These are phyloP conservation scores for Ciconia boyciana DNA, from an alignment of 2,113 vertebrate genomes.

Conservation along the genomic window DNA sequence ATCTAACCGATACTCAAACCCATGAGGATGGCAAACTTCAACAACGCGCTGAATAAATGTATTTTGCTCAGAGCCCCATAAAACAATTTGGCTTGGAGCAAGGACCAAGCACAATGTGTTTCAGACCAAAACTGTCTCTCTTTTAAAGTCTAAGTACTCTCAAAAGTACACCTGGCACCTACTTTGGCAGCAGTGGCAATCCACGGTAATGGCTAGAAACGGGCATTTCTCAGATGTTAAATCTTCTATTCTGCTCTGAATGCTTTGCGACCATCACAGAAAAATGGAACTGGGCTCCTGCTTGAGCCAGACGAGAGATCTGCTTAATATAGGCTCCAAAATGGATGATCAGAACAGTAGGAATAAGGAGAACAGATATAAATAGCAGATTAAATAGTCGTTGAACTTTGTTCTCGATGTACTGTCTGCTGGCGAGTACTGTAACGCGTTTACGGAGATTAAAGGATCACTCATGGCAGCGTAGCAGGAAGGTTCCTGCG, in stretches of 20 bases:
- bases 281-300: not conserved
- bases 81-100: not conserved
- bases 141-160: fast-evolving
- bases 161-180: not conserved
- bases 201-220: fast-evolving
- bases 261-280: fast-evolving
- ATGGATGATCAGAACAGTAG: fast-evolving
- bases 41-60: fast-evolving
- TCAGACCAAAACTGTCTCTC: not conserved
- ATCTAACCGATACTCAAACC: not conserved
- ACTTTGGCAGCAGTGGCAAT: fast-evolving
- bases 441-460: fast-evolving
- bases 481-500: not conserved
- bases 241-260: not conserved
- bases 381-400: not conserved
- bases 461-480: fast-evolving
- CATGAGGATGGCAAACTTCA: not conserved
- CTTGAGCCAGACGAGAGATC: not conserved
- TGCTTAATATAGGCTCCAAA: fast-evolving
- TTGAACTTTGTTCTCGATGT: fast-evolving
- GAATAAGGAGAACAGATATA: not conserved
- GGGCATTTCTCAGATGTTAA: fast-evolving
- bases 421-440: fast-evolving
- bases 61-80: not conserved
- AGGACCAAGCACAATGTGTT: fast-evolving